Base-by-base conservation (phyloP, 64 coral and sea anemone genomes). In the Porites australiensis region DNA sequence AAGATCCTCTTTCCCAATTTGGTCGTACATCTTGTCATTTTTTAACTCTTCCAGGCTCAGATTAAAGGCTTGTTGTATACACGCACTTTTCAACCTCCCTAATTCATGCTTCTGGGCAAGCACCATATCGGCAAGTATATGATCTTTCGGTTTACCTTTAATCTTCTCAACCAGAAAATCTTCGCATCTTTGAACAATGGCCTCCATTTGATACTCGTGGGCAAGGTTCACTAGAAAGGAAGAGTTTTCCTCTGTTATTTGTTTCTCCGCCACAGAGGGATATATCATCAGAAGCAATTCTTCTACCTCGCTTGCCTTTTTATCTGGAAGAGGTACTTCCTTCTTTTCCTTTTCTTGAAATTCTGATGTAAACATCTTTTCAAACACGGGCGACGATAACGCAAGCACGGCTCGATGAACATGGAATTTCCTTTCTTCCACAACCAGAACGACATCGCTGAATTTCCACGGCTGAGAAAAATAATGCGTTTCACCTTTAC, bases 301-400 rank as follows among this genome's bases (percentile, higher is more conserved):
- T 46, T 82, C 13, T 10, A 90, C 51, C 45, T 90, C 82, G 19
- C 60, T 50, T 19, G 89, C 62, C 70, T 90, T 82, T 79, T 90
- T 90, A 67, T n/a, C 63, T 3, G 77, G 89, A 82, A 93, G 83
- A n/a, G 83, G 59, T 49, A 93, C 77, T 71, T 93, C 82, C 19
- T 77, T 86, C 71, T 88, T 63, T 18, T 64, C 66, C 15, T 84
- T 58, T 88, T 93, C 92, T 69, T 81, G 87, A 65, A 93, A 93
- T 48, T 77, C 72, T 48, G 72, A 86, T 11, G 70, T 49, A 13
- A 93, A 88, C 92, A 93, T 93, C 80, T 61, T 79, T 64, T 93
- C 78, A 85, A 93, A 93, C 50, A 93, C 92, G 2, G 92, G 92
- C 2, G 92, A 93, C 37, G 74, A 78, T 85, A 88, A 78, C 21